phyloP scores from a whole-genome alignment of 2,113 vertebrate species.

The Actinemys pallida region DNA sequence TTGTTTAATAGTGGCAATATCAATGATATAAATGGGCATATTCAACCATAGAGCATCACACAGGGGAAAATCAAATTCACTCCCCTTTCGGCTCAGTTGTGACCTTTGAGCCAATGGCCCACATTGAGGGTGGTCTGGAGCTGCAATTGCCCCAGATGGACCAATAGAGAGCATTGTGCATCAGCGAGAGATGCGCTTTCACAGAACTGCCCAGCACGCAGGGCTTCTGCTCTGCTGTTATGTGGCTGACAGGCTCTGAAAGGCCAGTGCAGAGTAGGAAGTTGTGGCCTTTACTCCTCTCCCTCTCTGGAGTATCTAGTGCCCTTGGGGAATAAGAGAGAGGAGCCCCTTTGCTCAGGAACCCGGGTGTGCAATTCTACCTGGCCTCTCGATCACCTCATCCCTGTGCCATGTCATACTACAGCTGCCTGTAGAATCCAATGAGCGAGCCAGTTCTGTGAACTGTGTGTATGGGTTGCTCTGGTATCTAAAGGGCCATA shows the following conservation, averaged over 20 bases:
- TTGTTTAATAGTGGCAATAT: too few relatives aligned
- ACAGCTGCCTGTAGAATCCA: not conserved
- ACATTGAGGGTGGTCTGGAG: not conserved
- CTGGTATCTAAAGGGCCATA: not conserved
- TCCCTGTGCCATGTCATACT: not conserved
- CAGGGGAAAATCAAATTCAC: not conserved
- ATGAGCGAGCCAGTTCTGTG: not conserved
- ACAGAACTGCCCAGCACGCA: not conserved
- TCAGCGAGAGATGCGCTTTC: not conserved
- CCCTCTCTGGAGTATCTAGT: not conserved
- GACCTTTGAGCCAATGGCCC: not conserved
- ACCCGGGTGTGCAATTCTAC: not conserved
- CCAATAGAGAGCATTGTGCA: not conserved
- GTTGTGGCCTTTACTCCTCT: not conserved
- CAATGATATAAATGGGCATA: too few relatives aligned
- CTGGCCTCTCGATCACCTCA: not conserved
- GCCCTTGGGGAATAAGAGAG: not conserved
- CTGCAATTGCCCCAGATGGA: not conserved
- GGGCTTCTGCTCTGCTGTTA: not conserved
- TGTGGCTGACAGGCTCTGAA: not conserved
- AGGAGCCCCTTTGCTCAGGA: not conserved
- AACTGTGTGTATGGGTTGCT: fast-evolving
- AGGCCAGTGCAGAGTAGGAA: not conserved
- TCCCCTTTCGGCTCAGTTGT: not conserved
- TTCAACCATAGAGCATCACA: too few relatives aligned